Base-by-base conservation (phyloP, 2,888 invertebrate species). In the Platerodrilus igneus region DNA sequence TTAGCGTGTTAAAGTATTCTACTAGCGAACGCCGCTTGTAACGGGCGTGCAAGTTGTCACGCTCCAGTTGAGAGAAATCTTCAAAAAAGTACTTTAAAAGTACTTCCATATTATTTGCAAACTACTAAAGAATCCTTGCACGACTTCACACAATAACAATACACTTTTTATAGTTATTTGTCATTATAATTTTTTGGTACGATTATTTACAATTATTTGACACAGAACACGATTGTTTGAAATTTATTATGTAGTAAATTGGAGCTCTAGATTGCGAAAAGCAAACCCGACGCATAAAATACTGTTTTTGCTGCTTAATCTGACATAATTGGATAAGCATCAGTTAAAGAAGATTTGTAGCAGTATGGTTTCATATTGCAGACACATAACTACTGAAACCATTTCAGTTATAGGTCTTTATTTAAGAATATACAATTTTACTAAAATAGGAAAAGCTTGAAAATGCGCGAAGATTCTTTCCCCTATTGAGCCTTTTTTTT, bases 61-160 rank as follows among this genome's bases (percentile, higher is more conserved):
- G 76, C 33, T 83, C 79, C 61, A 86, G 70, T 53, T 76, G 76
- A 51, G 75, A 70, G 59, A 89, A 86, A 28, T 85, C 77, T 60
- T 87, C 84, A 57, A 86, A 86, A 69, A 87, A 88, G 61, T 78
- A 82, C 51, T 86, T 81, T 68, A 89, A 80, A 53, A 86, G 76
- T 48, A 79, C 76, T 66, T 88, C 86, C 88, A 88, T 88, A 42
- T 31, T 36, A 27, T 32, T 31, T 23, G 14, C 11, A 13, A 17
- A 28, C 39, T 43, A 43, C 35, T 43, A 43, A 31, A 30, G 27
- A 20, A 15, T 9, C 21, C 15, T 32, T 44, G 40, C 44, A 40
- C 44, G 44, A 44, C 14, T 44, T 36, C 35, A 31, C 32, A 16
- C 30, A 30, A 30, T 38, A 43, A 43, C 17, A 35, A 29, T 15